Evolutionary conservation across 2,797 vertebrate genomes (phyloP), one percentile per base, ranked within the genome.

Genomic region (Choloepus didactylus): DNA sequence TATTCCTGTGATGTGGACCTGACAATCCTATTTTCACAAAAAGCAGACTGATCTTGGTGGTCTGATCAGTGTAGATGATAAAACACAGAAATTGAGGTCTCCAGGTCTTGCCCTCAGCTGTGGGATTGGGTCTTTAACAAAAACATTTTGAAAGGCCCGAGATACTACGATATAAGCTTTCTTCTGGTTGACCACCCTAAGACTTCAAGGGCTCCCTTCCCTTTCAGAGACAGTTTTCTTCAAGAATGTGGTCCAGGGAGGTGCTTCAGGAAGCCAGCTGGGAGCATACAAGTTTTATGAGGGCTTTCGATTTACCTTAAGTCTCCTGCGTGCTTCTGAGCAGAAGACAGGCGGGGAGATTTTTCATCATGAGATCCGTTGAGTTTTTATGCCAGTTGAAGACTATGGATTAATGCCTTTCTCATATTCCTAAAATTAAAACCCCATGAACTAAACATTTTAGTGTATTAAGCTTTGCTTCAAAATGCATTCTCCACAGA

Each of bases 401-500:
- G 96, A 97, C 97, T 93, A 98, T 0, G 94, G 98, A 98, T 98
- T 98, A 98, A 97, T 97, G 97, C 97, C 96, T 98, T 98, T 98
- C 97, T 97, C 97, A 97, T 98, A 97, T 98, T 98, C 93, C 97
- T 98, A 97, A 98, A 98, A 98, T 98, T 98, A 98, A 98, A 98
- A 98, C 98, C 96, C 98, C 98, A 98, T 98, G 98, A 98, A 98
- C 98, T 98, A 98, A 98, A 97, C 98, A 98, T 97, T 98, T 98
- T 94, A 98, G 96, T 97, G 98, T 98, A 98, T 98, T 98, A 98
- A 98, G 98, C 98, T 98, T 98, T 98, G 98, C 98, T 97, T 98
- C 97, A 96, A 98, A 98, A 98, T 98, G 98, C 98, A 98, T 98
- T 98, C 98, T 98, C 98, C 98, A 98, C 98, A 98, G 98, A 98